Percentiles rank a stretch among this genome's conserved stretches.
phyloP scores from a whole-genome alignment of 2,113 vertebrate genomes.

The Nansenia antarctica region DNA sequence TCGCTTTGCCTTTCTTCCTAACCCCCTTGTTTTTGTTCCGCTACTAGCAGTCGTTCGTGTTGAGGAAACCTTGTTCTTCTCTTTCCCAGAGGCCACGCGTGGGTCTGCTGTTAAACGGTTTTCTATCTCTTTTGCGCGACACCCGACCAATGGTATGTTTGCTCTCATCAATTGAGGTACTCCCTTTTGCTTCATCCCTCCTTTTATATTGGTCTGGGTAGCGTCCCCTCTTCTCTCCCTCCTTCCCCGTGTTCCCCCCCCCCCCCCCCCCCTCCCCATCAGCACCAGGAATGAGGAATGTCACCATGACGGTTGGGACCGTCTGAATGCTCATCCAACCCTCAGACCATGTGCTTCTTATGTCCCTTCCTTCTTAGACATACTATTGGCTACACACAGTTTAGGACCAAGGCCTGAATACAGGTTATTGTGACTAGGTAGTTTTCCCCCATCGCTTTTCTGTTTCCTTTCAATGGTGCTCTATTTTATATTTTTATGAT shows the following conservation, averaged over 20 bases:
- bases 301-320: constrained; percentile 4
- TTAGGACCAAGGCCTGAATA: background rate
- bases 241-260: constrained; percentile 54
- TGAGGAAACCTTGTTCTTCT: constrained; percentile 95
- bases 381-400: background rate
- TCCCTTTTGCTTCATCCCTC: constrained; percentile 77
- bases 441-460: background rate
- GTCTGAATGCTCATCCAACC: constrained; percentile 25
- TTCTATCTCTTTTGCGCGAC: constrained; percentile 98
- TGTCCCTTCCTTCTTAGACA: background rate
- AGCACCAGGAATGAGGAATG: constrained; percentile 27
- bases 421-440: background rate
- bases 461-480: background rate
- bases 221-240: constrained; percentile 25
- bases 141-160: constrained; percentile 98
- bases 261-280: constrained; percentile 34
- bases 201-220: constrained; percentile 72
- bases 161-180: constrained; percentile 85
- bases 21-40: constrained; percentile 75
- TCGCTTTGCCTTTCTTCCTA: constrained; percentile 74
- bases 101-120: constrained; percentile 96
- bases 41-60: constrained; percentile 89
- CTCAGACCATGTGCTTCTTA: constrained; percentile 15
- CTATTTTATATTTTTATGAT: background rate
- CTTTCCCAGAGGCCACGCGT: constrained; percentile 93